These are phyloP conservation scores for Caretta caretta DNA, from an alignment of 2,113 vertebrate species.

Conservation along the genomic window DNA sequence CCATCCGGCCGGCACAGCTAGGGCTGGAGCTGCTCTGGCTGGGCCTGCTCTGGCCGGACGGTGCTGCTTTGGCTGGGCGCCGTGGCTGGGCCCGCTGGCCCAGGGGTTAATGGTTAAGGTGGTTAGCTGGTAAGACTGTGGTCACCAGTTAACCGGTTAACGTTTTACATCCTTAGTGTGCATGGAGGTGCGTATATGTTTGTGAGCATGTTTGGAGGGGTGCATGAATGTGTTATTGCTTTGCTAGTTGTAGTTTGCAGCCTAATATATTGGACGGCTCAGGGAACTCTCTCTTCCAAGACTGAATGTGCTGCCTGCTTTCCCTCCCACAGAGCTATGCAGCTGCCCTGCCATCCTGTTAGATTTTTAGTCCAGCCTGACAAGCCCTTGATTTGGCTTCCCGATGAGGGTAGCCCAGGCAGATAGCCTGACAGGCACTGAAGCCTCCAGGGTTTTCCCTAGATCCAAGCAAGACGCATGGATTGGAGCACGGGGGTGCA, in stretches of 20 bases:
- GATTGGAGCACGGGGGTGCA: neutral
- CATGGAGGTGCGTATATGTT: neutral
- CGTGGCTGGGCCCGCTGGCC: too few species aligned
- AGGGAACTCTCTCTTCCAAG: neutral
- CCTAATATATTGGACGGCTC: neutral
- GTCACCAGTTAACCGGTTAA: too few species aligned
- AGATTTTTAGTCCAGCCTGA: neutral
- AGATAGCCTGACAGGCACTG: neutral
- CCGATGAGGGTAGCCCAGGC: neutral
- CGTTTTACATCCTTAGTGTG: too few species aligned
- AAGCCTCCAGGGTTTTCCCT: neutral
- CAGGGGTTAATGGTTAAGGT: too few species aligned
- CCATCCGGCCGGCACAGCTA: too few species aligned
- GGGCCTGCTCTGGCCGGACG: too few species aligned
- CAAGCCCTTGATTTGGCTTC: neutral
- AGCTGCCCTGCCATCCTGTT: neutral
- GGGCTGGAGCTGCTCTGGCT: too few species aligned
- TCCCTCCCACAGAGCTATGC: neutral
- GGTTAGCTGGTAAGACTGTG: too few species aligned
- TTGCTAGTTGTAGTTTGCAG: neutral
- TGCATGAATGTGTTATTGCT: neutral
- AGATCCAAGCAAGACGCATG: neutral
- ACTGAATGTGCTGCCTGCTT: neutral
- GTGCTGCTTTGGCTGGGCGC: too few species aligned
- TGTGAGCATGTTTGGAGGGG: neutral